Evolutionary conservation across 2,797 vertebrate species (phyloP).

Genomic region (Merluccius polli): DNA sequence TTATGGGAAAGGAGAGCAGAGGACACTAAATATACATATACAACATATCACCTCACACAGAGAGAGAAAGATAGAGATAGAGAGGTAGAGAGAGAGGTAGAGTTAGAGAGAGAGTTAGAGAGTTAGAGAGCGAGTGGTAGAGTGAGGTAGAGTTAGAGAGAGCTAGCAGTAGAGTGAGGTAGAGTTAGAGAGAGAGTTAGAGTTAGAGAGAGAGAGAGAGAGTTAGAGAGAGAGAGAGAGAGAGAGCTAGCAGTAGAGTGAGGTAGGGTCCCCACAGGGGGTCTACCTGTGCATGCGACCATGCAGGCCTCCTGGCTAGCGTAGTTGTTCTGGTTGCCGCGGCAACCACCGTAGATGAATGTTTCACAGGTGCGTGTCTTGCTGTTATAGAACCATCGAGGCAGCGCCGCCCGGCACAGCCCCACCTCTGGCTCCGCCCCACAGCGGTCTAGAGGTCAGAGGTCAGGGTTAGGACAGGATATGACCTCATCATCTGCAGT

Average conservation of each 20-base stretch:
- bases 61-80: background rate
- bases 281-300: constrained; percentile 46
- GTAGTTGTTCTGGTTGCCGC: constrained; percentile 74
- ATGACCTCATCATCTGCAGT: background rate
- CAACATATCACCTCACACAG: background rate
- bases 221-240: background rate
- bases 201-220: background rate
- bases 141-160: too few relatives aligned
- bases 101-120: too few relatives aligned
- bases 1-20: background rate
- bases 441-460: constrained; percentile 43
- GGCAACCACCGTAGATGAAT: constrained; percentile 76
- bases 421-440: constrained; percentile 51
- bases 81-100: too few relatives aligned
- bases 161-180: background rate
- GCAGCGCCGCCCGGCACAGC: constrained; percentile 71
- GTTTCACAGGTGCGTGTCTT: constrained; percentile 53
- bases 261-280: too few relatives aligned
- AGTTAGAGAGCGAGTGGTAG: too few relatives aligned
- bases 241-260: background rate
- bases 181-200: background rate
- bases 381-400: constrained; percentile 67
- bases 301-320: constrained; percentile 47
- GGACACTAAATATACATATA: background rate
- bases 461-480: background rate